These are phyloP conservation scores for Bombus confusus DNA, from an alignment of 1,140 invertebrate genomes.

Conservation along the genomic window DNA sequence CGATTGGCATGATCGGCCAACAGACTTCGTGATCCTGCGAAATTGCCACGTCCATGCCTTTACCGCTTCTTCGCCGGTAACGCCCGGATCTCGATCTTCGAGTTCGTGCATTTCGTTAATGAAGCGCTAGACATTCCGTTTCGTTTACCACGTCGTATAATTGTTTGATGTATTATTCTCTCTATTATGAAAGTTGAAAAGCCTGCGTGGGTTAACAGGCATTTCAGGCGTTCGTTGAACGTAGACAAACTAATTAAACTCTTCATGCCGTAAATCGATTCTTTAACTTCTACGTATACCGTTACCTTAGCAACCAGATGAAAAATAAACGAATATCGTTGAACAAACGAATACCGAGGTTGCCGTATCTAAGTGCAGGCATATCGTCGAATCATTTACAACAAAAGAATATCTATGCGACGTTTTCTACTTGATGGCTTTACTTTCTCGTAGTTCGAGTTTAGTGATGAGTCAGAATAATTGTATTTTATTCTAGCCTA, in stretches of 20 bases:
- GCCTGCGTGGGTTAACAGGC: too few relatives aligned
- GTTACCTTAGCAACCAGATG: too few relatives aligned
- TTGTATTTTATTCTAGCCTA: neutral
- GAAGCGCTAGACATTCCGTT: neutral
- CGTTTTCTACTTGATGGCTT: neutral
- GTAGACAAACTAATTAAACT: too few relatives aligned
- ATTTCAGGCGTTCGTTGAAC: too few relatives aligned
- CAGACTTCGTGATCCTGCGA: conserved; percentile 60
- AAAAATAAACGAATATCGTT: too few relatives aligned
- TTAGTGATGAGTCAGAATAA: neutral
- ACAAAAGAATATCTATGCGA: neutral
- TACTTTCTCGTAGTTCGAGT: neutral
- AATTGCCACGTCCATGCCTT: conserved; percentile 33
- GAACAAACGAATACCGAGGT: too few relatives aligned
- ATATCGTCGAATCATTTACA: neutral
- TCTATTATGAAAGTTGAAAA: neutral
- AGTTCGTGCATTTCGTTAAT: neutral
- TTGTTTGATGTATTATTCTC: too few relatives aligned
- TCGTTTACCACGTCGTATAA: neutral
- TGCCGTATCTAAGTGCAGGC: neutral
- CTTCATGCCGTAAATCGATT: too few relatives aligned
- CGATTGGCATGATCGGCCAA: conserved; percentile 55
- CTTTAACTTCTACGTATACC: too few relatives aligned
- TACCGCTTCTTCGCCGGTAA: neutral
- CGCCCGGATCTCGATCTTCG: conserved; percentile 5